Evolutionary conservation across 2,113 vertebrate genomes (phyloP).

Genomic region (Cavia porcellus): DNA sequence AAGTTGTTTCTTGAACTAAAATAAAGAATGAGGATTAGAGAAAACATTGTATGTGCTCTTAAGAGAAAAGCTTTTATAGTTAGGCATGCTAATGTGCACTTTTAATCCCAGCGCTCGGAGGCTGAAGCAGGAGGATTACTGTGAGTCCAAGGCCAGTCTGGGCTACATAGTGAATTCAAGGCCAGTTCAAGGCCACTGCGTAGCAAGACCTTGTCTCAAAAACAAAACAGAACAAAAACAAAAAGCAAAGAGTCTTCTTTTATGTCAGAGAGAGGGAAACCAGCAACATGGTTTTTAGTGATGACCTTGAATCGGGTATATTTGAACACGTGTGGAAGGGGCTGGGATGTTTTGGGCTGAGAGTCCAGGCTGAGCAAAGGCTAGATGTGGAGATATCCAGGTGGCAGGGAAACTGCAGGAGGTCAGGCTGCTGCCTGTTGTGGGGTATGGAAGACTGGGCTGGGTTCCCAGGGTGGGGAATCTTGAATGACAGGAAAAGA

Average conservation of each 20-base stretch:
- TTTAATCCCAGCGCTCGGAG: background rate
- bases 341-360: background rate
- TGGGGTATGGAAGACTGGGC: background rate
- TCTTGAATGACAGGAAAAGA: background rate
- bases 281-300: background rate
- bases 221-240: background rate
- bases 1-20: background rate
- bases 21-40: background rate
- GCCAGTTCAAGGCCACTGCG: background rate
- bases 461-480: background rate
- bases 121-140: background rate
- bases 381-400: background rate
- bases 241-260: background rate
- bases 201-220: background rate
- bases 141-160: background rate
- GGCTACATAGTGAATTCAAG: background rate
- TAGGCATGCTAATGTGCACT: no score
- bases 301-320: background rate
- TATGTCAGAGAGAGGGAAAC: background rate
- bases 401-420: background rate
- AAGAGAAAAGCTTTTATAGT: background rate
- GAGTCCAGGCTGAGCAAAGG: background rate
- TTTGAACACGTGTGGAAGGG: background rate
- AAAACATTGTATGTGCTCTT: background rate
- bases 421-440: background rate